Percentiles rank a stretch among this genome's conserved stretches.
phyloP scores from a whole-genome alignment of 30 jellyfish, hydroid and myxozoan species.

The Mastigias papua region DNA sequence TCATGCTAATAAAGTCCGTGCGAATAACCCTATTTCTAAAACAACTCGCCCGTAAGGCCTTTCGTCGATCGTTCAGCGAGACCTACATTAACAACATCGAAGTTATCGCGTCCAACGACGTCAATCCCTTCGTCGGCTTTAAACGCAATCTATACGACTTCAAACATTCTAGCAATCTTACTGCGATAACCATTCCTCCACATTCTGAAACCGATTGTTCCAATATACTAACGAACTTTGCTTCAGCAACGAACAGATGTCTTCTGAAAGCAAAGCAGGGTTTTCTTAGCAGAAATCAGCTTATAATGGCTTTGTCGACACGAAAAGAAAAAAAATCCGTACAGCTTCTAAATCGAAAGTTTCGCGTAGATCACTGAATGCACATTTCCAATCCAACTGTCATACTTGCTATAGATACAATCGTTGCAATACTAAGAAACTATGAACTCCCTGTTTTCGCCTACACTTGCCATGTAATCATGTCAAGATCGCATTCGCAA shows the following conservation, averaged over 20 bases:
- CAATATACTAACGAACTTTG: background rate
- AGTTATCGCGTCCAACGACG: no score
- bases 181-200: no score
- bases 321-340: slow-evolving; percentile 21
- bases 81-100: no score
- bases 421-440: no score
- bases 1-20: background rate
- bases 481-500: background rate
- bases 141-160: background rate
- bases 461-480: no score
- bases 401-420: background rate
- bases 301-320: slow-evolving; percentile 20
- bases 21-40: no score
- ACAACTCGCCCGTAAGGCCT: no score
- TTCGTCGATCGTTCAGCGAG: no score
- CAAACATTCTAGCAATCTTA: background rate
- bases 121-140: background rate
- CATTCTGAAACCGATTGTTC: background rate
- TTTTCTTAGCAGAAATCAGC: background rate
- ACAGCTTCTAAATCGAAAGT: background rate
- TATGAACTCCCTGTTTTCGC: no score
- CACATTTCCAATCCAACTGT: background rate
- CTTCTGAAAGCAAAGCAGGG: slow-evolving; percentile 4
- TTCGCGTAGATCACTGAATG: background rate
- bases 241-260: background rate